phyloP scores from a whole-genome alignment of 1,140 invertebrate genomes.

The Sitobion miscanthi region DNA sequence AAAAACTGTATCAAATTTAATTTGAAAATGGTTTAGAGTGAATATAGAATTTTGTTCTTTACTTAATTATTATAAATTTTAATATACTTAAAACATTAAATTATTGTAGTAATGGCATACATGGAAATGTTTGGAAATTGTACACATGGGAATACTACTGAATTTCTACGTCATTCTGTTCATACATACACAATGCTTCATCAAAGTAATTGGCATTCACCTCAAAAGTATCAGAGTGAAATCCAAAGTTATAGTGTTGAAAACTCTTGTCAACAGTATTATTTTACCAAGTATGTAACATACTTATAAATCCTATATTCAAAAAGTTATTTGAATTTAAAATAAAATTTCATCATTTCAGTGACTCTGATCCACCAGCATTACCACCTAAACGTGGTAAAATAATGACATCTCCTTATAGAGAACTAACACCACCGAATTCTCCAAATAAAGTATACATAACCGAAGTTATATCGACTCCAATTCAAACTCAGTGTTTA shows the following conservation, averaged over 20 bases:
- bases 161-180: conserved; percentile 82
- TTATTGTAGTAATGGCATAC: conserved; percentile 86
- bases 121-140: conserved; percentile 94
- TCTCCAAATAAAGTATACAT: conserved; percentile 49
- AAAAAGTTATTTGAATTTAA: not conserved
- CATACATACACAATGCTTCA: conserved; percentile 70
- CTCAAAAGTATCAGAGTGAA: conserved; percentile 52
- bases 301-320: not conserved
- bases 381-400: conserved; percentile 75
- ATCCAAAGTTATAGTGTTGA: conserved; percentile 51
- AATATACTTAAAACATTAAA: not conserved
- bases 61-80: not conserved
- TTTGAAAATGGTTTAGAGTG: conserved; percentile 11
- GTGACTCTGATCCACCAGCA: conserved; percentile 69
- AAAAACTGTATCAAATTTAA: not conserved
- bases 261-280: conserved; percentile 48
- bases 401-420: conserved; percentile 45
- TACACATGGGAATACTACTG: conserved; percentile 74
- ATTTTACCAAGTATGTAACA: conserved; percentile 38
- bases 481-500: conserved; percentile 26
- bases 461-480: conserved; percentile 33
- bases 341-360: not conserved
- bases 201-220: conserved; percentile 55
- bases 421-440: conserved; percentile 21
- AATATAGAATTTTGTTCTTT: not conserved